Evolutionary conservation across 2,797 vertebrate species (phyloP).

Genomic region (Sebastes iracundus): DNA sequence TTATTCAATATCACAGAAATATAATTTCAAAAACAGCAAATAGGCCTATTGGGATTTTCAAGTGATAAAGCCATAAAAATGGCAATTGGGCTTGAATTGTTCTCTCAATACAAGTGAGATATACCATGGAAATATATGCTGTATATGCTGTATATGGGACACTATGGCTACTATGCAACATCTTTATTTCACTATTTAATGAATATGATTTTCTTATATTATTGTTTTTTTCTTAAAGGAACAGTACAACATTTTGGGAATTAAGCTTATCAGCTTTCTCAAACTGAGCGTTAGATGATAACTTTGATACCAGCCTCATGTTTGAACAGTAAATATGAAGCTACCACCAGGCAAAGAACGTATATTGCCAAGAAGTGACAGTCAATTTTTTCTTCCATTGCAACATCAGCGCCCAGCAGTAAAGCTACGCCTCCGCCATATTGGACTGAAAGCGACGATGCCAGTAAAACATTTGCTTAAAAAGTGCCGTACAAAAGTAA

Average conservation of each 20-base stretch:
- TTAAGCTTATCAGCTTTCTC: neutral
- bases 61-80: neutral
- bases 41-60: too few species aligned
- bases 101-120: neutral
- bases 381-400: too few species aligned
- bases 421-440: too few species aligned
- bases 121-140: neutral
- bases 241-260: neutral
- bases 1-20: neutral
- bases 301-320: neutral
- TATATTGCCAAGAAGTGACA: too few species aligned
- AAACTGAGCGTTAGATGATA: neutral
- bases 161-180: too few species aligned
- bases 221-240: neutral
- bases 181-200: neutral
- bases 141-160: neutral
- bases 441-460: too few species aligned
- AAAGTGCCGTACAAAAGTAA: too few species aligned
- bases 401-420: too few species aligned
- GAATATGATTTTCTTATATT: neutral
- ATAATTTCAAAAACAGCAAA: neutral
- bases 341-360: too few species aligned
- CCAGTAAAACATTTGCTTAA: too few species aligned
- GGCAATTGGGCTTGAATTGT: neutral
- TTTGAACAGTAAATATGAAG: too few species aligned